Percentiles rank a stretch among this genome's conserved stretches.
Evolutionary conservation across 2,113 vertebrate genomes (phyloP).

Genomic region (Raja brachyura): DNA sequence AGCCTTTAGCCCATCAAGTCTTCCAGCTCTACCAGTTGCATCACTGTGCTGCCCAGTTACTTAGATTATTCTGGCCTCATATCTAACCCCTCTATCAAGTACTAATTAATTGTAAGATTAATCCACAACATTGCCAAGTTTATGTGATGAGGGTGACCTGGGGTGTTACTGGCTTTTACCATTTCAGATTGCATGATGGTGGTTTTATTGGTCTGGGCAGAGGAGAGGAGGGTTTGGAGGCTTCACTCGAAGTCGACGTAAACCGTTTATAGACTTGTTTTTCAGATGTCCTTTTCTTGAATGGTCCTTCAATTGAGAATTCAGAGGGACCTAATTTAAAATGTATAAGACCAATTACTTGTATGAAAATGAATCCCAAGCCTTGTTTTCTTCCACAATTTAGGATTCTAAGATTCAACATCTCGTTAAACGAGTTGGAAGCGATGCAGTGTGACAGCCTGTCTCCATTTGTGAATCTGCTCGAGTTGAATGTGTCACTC

Average conservation of each 20-base stretch:
- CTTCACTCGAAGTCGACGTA: background rate
- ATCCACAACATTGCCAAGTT: background rate
- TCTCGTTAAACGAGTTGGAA: constrained; percentile 48
- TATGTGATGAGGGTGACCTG: background rate
- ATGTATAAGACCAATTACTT: background rate
- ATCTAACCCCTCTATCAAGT: background rate
- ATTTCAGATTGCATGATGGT: no score
- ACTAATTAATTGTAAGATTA: constrained; percentile 7
- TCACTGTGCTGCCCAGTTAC: background rate
- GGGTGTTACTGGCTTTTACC: background rate
- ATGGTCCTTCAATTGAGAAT: background rate
- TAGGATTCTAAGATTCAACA: constrained; percentile 46
- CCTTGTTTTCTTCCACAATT: constrained; percentile 42
- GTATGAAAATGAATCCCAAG: background rate
- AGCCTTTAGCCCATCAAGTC: no score
- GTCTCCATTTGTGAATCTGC: constrained; percentile 42
- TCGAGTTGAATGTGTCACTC: constrained; percentile 12
- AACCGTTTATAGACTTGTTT: background rate
- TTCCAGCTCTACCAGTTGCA: no score
- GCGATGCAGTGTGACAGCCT: constrained; percentile 43
- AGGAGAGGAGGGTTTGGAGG: background rate
- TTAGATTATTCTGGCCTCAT: background rate
- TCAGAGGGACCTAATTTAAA: background rate
- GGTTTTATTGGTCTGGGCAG: background rate
- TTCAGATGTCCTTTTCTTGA: background rate